Evolutionary conservation across 1,140 invertebrate genomes (phyloP), one percentile per base, ranked within the genome.

Genomic region (Druon quercuslanigerum): DNA sequence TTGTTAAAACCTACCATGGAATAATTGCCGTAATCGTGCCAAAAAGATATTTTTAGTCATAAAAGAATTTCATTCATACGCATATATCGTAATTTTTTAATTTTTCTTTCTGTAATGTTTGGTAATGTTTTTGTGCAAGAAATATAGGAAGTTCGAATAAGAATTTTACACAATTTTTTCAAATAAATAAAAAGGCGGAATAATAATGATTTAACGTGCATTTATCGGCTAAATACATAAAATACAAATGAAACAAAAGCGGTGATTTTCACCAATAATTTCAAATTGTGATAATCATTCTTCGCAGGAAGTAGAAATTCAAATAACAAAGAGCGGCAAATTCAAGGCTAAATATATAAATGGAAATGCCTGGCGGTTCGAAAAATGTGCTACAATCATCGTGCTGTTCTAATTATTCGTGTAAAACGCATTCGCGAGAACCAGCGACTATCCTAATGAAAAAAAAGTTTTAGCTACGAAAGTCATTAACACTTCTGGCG

Each of bases 161-260:
- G 9, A 46, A 46, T 11, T 40, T 46, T 11, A 46, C 25, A 33
- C 4, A 0, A 33, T 33, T 33, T 33, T 33, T 33, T 46, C 0
- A 46, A 7, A 46, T 46, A 46, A 46, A 46, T 46, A 11, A 9
- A 11, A 46, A 11, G 40, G 7, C 40, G 9, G 40, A 7, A 46
- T 9, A 11, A 46, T 46, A 11, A 46, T 46, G 9, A 11, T 46
- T 46, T 46, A 11, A 46, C 6, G 7, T 46, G 7, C 25, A 9
- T 9, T 9, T 46, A 46, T 46, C n/a, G n/a, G n/a, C n/a, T n/a
- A n/a, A n/a, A n/a, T n/a, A n/a, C n/a, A n/a, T n/a, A n/a, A n/a
- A n/a, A n/a, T n/a, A 40, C 56, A 19, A 60, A 16, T 72, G 74
- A 72, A 75, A 75, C 60, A 54, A 79, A 79, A 79, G 70, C 83